These are phyloP conservation scores for Halcyon chelicuti DNA, from an alignment of 2,797 vertebrate species.

Conservation along the genomic window DNA sequence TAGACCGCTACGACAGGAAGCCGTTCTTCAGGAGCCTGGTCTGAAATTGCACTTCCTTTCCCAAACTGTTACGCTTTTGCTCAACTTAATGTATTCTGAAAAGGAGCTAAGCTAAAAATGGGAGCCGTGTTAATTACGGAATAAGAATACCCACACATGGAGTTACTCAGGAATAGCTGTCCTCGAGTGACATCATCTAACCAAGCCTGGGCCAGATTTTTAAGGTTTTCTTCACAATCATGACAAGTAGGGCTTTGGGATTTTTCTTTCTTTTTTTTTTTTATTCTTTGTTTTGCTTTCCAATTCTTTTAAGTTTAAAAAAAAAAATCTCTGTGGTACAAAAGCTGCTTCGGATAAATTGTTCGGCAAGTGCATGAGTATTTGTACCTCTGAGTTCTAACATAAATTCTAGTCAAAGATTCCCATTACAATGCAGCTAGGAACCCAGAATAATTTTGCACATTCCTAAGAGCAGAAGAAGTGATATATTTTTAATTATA, in stretches of 20 bases:
- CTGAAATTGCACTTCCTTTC: neutral
- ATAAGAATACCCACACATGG: neutral
- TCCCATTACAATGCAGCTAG: neutral
- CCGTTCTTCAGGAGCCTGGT: neutral
- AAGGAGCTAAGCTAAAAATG: neutral
- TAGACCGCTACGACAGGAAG: neutral
- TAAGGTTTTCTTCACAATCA: neutral
- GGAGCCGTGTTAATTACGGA: neutral
- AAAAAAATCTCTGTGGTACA: neutral
- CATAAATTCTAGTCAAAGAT: neutral
- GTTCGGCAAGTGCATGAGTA: neutral
- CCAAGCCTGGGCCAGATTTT: neutral
- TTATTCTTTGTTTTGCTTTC: neutral
- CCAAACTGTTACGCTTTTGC: neutral
- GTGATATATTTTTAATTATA: neutral
- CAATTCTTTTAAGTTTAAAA: neutral
- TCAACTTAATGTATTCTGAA: neutral
- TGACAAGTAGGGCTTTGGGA: neutral
- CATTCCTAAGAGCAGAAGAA: neutral
- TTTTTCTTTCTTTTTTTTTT: fast-evolving
- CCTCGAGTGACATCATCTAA: neutral
- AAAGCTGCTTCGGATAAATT: neutral
- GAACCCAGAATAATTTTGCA: neutral
- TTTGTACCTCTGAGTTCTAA: neutral
- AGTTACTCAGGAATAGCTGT: neutral